phyloP scores from a whole-genome alignment of 2,113 vertebrate species.

The Chiloscyllium plagiosum region DNA sequence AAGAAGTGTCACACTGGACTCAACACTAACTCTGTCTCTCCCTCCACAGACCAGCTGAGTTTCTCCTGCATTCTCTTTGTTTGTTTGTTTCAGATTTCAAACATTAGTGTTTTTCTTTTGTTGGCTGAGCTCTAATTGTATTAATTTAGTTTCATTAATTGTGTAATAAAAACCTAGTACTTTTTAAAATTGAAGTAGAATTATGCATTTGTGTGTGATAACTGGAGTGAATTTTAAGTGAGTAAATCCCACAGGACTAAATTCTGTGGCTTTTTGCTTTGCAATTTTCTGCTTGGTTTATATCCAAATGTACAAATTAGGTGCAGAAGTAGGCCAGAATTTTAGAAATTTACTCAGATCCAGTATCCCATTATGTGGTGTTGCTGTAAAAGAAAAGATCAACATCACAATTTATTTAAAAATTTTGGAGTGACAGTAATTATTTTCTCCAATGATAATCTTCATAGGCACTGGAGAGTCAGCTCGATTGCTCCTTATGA shows the following conservation, averaged over 20 bases:
- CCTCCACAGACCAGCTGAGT: too few relatives aligned
- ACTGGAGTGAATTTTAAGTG: not conserved
- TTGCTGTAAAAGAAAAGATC: not conserved
- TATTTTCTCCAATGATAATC: not conserved
- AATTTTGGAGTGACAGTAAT: not conserved
- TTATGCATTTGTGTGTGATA: not conserved
- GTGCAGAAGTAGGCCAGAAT: too few relatives aligned
- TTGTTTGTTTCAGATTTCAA: too few relatives aligned
- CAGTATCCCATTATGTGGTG: not conserved
- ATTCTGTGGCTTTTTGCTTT: not conserved
- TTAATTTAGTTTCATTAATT: too few relatives aligned
- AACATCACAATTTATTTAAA: not conserved
- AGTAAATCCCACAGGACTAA: not conserved
- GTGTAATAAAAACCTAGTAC: not conserved
- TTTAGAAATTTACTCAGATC: not conserved
- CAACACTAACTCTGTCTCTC: too few relatives aligned
- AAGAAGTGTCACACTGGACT: too few relatives aligned
- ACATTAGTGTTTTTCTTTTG: too few relatives aligned
- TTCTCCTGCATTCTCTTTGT: too few relatives aligned
- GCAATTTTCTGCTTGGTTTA: not conserved
- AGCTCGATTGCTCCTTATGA: too few relatives aligned
- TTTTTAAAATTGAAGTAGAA: not conserved
- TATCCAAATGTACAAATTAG: too few relatives aligned
- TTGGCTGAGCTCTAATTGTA: too few relatives aligned
- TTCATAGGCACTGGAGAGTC: not conserved